A percentile compares a stretch with the other conserved stretches of the same genome.
These are phyloP conservation scores for Corythaeola cristata DNA, from an alignment of 2,113 vertebrate species.

Conservation along the genomic window DNA sequence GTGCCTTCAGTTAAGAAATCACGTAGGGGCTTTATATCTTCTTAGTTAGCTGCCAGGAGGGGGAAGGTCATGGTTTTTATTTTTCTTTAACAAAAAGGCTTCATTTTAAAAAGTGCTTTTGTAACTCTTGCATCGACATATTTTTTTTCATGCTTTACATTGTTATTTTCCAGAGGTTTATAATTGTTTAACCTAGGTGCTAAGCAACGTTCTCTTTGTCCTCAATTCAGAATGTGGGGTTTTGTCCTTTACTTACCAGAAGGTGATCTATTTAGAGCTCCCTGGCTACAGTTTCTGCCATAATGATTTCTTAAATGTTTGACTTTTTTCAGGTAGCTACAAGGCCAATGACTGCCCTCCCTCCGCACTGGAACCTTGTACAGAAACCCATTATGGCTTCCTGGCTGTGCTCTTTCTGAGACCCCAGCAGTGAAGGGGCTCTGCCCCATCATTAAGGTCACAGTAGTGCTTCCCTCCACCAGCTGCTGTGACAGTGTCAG, in stretches of 20 bases:
- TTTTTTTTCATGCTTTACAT: not conserved
- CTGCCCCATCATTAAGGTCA: not conserved
- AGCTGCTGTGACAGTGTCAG: not conserved
- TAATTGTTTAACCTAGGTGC: not conserved
- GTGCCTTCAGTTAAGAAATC: not conserved
- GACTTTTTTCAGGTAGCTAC: not conserved
- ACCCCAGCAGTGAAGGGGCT: rapidly evolving
- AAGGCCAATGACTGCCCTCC: not conserved
- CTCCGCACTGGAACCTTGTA: not conserved
- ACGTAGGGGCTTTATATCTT: not conserved
- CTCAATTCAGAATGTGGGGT: not conserved
- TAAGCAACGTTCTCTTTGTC: not conserved
- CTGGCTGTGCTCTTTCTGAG: not conserved
- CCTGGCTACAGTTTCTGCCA: not conserved
- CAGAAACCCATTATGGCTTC: not conserved
- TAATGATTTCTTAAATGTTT: not conserved
- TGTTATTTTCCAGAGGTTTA: not conserved
- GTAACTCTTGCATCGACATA: not conserved
- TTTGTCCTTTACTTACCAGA: not conserved
- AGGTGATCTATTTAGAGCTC: not conserved
- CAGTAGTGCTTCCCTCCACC: not conserved
- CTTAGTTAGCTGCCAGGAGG: not conserved
- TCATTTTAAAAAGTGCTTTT: not conserved
- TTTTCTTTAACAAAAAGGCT: not conserved
- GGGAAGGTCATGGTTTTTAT: not conserved